A percentile compares a stretch with the other conserved stretches of the same genome.
These are phyloP conservation scores for Agriopis aurantiaria DNA, from an alignment of 2,888 invertebrate species.

Conservation along the genomic window DNA sequence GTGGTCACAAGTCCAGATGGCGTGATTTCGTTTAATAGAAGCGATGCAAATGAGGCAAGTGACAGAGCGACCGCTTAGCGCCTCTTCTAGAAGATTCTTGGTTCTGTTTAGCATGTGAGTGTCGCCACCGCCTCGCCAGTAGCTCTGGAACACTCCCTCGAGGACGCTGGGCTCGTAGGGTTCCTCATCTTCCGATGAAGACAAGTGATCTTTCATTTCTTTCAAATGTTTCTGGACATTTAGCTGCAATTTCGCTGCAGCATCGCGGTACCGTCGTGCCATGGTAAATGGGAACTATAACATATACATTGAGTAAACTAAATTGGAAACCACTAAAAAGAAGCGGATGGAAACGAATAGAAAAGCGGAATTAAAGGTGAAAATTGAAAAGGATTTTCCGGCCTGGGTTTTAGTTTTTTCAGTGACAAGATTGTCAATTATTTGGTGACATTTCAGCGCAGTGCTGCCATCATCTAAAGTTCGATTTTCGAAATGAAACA, in stretches of 20 bases:
- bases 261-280: slow-evolving; percentile 77
- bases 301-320: not conserved
- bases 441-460: too few relatives aligned
- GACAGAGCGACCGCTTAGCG: slow-evolving; percentile 92
- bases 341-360: not conserved
- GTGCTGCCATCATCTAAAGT: too few relatives aligned
- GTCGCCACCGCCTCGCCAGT: slow-evolving; percentile 75
- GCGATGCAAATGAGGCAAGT: slow-evolving; percentile 97
- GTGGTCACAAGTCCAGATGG: slow-evolving; percentile 95
- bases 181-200: slow-evolving; percentile 81
- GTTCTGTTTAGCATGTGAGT: slow-evolving; percentile 84
- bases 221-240: slow-evolving; percentile 79
- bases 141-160: slow-evolving; percentile 76
- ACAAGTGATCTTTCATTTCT: slow-evolving; percentile 72
- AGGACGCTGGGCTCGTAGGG: slow-evolving; percentile 73
- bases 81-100: slow-evolving; percentile 91
- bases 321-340: not conserved
- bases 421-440: not conserved
- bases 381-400: not conserved
- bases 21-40: slow-evolving; percentile 91
- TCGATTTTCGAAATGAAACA: too few relatives aligned
- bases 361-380: not conserved
- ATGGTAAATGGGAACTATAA: slow-evolving; percentile 50
- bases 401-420: not conserved
- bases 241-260: slow-evolving; percentile 78